Evolutionary conservation across 2,797 vertebrate species (phyloP).

Genomic region (Clamator glandarius): DNA sequence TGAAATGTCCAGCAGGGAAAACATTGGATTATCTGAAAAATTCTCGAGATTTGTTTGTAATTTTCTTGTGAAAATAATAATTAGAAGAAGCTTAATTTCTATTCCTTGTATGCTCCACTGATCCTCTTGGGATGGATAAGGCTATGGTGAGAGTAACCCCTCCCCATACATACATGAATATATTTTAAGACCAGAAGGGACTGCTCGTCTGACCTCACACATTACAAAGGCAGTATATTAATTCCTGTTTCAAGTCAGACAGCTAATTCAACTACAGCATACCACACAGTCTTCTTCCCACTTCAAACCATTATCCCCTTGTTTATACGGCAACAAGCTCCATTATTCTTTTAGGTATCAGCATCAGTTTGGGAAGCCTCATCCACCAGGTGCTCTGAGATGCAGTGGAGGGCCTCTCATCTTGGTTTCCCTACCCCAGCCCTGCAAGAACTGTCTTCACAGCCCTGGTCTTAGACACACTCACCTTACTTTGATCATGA

Average conservation of each 20-base stretch:
- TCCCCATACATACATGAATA: not conserved
- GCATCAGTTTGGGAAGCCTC: not conserved
- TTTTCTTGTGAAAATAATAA: not conserved
- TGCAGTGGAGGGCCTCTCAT: not conserved
- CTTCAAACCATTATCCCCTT: not conserved
- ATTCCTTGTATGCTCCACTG: not conserved
- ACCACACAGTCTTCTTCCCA: not conserved
- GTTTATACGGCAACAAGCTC: not conserved
- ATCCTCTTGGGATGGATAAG: not conserved
- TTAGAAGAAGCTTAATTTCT: not conserved
- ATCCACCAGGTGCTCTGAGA: not conserved
- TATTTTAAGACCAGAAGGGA: slow-evolving; percentile 27
- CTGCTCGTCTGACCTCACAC: not conserved
- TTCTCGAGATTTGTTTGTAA: not conserved
- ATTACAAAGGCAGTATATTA: slow-evolving; percentile 20
- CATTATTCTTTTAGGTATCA: not conserved
- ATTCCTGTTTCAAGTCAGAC: not conserved
- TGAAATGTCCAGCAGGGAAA: not conserved
- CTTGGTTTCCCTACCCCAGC: not conserved
- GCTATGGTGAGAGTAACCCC: not conserved
- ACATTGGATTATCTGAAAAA: not conserved
- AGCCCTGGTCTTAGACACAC: too few relatives aligned
- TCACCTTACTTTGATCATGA: not conserved
- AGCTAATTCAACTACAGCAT: not conserved
- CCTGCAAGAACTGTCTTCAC: not conserved